phyloP scores from a whole-genome alignment of 2,113 vertebrate species.

The Marcusenius ussheri region DNA sequence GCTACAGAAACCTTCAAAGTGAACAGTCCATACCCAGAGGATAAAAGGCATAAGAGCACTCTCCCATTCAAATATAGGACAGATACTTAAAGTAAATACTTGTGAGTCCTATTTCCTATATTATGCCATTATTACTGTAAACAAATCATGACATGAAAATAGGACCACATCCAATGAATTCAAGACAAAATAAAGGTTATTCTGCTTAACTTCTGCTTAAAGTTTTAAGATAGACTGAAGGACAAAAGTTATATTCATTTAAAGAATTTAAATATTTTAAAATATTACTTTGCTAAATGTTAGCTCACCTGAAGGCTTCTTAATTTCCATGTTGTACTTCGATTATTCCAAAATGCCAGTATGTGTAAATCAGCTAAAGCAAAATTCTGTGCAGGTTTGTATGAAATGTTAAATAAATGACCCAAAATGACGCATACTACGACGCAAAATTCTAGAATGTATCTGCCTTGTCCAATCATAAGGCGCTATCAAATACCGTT shows the following conservation, averaged over 20 bases:
- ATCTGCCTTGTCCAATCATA: neutral
- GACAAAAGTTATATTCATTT: neutral
- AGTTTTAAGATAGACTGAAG: neutral
- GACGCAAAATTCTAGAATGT: neutral
- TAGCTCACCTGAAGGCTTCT: neutral
- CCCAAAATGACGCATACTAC: rapidly evolving
- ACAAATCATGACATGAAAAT: too few species aligned
- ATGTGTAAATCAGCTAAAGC: neutral
- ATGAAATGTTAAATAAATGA: neutral
- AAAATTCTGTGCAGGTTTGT: neutral
- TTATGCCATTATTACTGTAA: too few species aligned
- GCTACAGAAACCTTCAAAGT: too few species aligned
- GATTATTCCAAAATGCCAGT: neutral
- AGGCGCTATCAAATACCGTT: neutral
- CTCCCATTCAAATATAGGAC: too few species aligned
- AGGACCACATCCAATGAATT: too few species aligned
- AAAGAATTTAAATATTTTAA: too few species aligned
- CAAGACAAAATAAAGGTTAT: too few species aligned
- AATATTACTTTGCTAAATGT: neutral
- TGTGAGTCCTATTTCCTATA: too few species aligned
- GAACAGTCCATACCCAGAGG: too few species aligned
- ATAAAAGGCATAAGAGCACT: too few species aligned
- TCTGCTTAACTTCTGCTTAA: neutral
- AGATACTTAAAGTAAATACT: too few species aligned
- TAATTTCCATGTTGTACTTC: neutral